phyloP scores from a whole-genome alignment of 2,888 invertebrate genomes.

The Bimastos eiseni region DNA sequence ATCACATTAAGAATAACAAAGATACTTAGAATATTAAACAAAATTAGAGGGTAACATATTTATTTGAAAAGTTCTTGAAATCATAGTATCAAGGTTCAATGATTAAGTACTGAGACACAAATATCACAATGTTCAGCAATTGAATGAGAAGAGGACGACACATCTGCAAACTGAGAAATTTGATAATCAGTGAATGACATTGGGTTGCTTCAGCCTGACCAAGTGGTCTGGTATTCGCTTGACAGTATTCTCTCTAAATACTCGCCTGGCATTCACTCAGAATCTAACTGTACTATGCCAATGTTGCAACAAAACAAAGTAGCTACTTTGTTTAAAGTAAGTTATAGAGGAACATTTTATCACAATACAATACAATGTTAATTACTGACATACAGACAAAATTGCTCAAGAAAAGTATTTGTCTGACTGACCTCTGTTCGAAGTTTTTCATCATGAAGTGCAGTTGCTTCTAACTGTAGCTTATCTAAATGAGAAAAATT shows the following conservation, averaged over 20 bases:
- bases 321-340: background rate
- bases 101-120: background rate
- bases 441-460: slow-evolving; percentile 59
- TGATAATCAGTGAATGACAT: background rate
- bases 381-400: background rate
- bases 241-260: background rate
- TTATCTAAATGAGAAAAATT: slow-evolving; percentile 52
- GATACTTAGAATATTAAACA: too few relatives aligned
- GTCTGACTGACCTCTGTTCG: slow-evolving; percentile 57
- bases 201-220: background rate
- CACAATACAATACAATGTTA: background rate
- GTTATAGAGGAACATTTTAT: background rate
- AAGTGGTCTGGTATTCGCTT: background rate
- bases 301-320: background rate
- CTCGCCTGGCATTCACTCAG: background rate
- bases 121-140: background rate
- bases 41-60: too few relatives aligned
- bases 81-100: too few relatives aligned
- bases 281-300: too few relatives aligned
- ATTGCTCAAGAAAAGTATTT: background rate
- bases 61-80: too few relatives aligned
- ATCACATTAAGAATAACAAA: too few relatives aligned
- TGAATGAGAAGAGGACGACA: background rate
- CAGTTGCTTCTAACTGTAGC: slow-evolving; percentile 59
- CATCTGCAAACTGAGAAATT: background rate